phyloP scores from a whole-genome alignment of 2,888 invertebrate species.

The Scrobipalpa costella region DNA sequence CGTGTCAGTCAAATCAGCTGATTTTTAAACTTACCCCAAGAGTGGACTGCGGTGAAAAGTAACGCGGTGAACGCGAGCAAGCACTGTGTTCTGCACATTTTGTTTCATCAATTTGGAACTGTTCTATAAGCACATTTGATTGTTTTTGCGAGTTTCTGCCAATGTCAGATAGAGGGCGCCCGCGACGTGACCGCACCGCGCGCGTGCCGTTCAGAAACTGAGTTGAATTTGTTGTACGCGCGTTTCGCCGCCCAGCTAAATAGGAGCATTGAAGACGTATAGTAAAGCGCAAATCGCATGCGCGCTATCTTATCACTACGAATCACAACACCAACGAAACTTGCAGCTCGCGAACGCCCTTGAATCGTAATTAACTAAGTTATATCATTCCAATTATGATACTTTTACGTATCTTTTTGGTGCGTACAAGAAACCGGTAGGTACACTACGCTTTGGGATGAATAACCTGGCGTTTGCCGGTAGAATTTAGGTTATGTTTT shows the following conservation, averaged over 20 bases:
- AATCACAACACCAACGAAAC: conserved; percentile 31
- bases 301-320: conserved; percentile 50
- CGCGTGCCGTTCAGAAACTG: conserved; percentile 68
- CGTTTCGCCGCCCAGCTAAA: conserved; percentile 24
- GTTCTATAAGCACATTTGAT: conserved; percentile 66
- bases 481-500: background rate
- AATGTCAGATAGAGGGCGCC: conserved; percentile 58
- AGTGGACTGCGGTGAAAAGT: conserved; percentile 54
- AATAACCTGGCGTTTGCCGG: background rate
- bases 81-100: conserved; percentile 69
- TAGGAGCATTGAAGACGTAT: conserved; percentile 28
- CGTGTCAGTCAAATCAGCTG: conserved; percentile 71
- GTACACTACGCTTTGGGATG: background rate
- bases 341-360: conserved; percentile 32
- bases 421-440: background rate
- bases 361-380: conserved; percentile 35
- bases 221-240: conserved; percentile 45
- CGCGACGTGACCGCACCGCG: conserved; percentile 54
- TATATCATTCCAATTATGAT: conserved; percentile 27
- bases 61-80: conserved; percentile 56
- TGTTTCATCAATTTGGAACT: conserved; percentile 64
- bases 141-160: conserved; percentile 63
- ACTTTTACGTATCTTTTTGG: background rate
- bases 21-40: conserved; percentile 73
- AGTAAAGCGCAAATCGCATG: conserved; percentile 49